A percentile compares a stretch with the other conserved stretches of the same genome.
Conservation (phyloP, 1,140 invertebrate species). For the Eriosoma lanigerum region DNA sequence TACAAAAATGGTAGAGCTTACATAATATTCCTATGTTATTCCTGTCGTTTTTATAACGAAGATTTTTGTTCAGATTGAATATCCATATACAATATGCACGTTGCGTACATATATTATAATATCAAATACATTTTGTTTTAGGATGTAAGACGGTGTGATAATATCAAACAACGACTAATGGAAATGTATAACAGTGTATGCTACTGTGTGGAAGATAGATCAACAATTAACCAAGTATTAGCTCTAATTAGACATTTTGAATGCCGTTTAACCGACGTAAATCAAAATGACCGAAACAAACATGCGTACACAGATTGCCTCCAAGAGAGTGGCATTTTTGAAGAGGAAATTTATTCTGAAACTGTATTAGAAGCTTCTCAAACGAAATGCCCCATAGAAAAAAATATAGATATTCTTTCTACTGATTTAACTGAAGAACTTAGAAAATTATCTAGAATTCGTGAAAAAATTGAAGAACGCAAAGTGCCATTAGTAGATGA, state of each 20-base stretch:
- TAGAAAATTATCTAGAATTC: constrained; percentile 56
- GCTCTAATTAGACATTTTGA: constrained; percentile 55
- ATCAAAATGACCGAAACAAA: constrained; percentile 47
- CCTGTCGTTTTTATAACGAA: too few species aligned
- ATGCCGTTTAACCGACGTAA: constrained; percentile 51
- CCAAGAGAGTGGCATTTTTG: constrained; percentile 62
- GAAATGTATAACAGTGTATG: constrained; percentile 54
- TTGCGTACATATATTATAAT: too few species aligned
- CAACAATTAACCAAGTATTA: constrained; percentile 55
- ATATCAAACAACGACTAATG: constrained; percentile 52
- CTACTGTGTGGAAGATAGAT: constrained; percentile 54
- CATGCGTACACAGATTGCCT: constrained; percentile 55
- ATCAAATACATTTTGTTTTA: not conserved
- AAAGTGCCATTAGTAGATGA: constrained; percentile 48
- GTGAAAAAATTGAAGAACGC: constrained; percentile 57
- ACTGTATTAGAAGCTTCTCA: constrained; percentile 55
- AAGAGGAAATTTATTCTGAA: constrained; percentile 55
- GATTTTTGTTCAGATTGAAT: too few species aligned
- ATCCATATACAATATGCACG: too few species aligned
- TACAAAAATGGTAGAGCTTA: too few species aligned
- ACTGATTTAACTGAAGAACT: constrained; percentile 55
- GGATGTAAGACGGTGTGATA: constrained; percentile 35
- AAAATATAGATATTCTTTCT: constrained; percentile 20
- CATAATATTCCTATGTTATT: too few species aligned
- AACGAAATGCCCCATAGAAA: constrained; percentile 55